Conservation (phyloP, 2,888 invertebrate genomes). For the Mantis religiosa region DNA sequence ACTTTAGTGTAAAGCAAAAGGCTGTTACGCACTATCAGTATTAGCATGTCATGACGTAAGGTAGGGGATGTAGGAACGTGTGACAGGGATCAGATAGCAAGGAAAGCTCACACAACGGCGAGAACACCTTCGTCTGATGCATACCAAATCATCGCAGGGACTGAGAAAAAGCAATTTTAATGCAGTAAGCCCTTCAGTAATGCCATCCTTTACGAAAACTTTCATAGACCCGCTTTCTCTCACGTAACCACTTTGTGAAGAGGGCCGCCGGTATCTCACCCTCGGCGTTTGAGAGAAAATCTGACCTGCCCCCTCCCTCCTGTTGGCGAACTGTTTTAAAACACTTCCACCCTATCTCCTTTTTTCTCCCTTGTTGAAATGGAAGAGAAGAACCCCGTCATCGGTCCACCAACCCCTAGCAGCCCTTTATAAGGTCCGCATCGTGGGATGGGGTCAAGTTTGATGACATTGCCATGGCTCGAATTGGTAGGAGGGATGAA, state of each 20-base stretch:
- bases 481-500: background rate
- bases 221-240: background rate
- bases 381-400: background rate
- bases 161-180: constrained; percentile 3
- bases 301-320: background rate
- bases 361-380: background rate
- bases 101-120: background rate
- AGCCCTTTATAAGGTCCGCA: background rate
- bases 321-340: background rate
- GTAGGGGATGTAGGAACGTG: background rate
- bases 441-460: background rate
- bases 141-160: background rate
- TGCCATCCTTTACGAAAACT: background rate
- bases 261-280: background rate
- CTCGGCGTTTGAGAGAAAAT: background rate
- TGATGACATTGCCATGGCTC: background rate
- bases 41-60: background rate
- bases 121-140: background rate
- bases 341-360: background rate
- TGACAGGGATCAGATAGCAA: background rate
- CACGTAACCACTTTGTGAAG: background rate
- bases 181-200: constrained; percentile 1
- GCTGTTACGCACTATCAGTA: background rate
- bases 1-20: background rate
- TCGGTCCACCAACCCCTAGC: background rate